These are phyloP conservation scores for Clupea harengus DNA, from an alignment of 2,113 vertebrate genomes.

Conservation along the genomic window DNA sequence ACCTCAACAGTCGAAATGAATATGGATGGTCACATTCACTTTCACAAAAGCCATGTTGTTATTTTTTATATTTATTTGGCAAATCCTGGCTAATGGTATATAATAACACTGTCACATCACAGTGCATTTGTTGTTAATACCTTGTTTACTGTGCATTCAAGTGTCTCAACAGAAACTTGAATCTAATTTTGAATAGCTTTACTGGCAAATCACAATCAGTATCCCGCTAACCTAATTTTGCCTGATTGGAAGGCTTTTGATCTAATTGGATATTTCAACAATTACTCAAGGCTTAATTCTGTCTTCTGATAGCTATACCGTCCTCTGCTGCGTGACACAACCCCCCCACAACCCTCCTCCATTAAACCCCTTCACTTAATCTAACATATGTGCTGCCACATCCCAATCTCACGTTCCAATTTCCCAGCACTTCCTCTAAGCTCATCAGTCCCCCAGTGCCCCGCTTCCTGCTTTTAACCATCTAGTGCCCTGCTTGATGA, in stretches of 20 bases:
- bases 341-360: neutral
- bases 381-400: neutral
- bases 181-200: neutral
- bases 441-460: slow-evolving; percentile 6
- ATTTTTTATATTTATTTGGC: neutral
- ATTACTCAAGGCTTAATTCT: neutral
- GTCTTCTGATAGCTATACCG: neutral
- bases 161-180: neutral
- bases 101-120: neutral
- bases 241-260: neutral
- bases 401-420: neutral
- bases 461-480: neutral
- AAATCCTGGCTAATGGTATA: neutral
- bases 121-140: neutral
- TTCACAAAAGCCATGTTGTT: neutral
- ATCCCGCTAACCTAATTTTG: slow-evolving; percentile 9
- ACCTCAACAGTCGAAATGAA: neutral
- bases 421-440: neutral
- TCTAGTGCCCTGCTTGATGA: neutral
- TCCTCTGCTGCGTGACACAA: neutral
- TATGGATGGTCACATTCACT: neutral
- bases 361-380: neutral
- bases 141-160: slow-evolving; percentile 12
- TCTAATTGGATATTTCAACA: slow-evolving; percentile 15
- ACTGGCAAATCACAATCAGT: slow-evolving; percentile 8